phyloP scores from a whole-genome alignment of 1,140 invertebrate genomes.

The Rhagoletis zephyria region DNA sequence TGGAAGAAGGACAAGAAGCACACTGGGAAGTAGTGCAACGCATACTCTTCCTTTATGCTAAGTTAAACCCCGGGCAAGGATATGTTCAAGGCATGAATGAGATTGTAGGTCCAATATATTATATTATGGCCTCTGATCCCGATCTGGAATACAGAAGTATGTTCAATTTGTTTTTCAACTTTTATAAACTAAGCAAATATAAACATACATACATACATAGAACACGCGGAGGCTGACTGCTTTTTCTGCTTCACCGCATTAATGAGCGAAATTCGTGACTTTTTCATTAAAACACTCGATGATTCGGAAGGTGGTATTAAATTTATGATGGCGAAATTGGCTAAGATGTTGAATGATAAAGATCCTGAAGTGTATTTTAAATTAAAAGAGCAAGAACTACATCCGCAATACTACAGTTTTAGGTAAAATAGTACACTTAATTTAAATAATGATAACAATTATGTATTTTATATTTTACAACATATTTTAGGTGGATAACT shows the following conservation, averaged over 20 bases:
- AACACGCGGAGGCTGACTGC: slow-evolving; percentile 94
- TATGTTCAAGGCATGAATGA: slow-evolving; percentile 99
- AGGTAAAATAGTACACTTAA: slow-evolving; percentile 72
- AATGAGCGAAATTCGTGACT: slow-evolving; percentile 97
- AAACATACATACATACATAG: slow-evolving; percentile 74
- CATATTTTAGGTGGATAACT: slow-evolving; percentile 86
- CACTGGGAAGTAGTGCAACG: slow-evolving; percentile 98
- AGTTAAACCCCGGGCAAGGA: slow-evolving; percentile 96
- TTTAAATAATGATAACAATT: background rate
- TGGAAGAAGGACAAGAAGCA: slow-evolving; percentile 87
- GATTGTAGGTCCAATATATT: slow-evolving; percentile 98
- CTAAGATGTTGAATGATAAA: slow-evolving; percentile 82
- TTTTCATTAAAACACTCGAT: slow-evolving; percentile 96
- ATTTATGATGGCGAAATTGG: slow-evolving; percentile 86
- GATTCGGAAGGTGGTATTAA: slow-evolving; percentile 92
- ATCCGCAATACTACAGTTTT: slow-evolving; percentile 96
- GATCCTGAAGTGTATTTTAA: slow-evolving; percentile 85
- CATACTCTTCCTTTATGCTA: slow-evolving; percentile 97
- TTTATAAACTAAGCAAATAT: background rate
- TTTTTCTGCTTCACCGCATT: slow-evolving; percentile 98
- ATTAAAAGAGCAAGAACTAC: slow-evolving; percentile 87
- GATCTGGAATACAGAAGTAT: slow-evolving; percentile 85
- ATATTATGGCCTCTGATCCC: slow-evolving; percentile 93
- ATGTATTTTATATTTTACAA: background rate
- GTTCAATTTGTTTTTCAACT: slow-evolving; percentile 47